Percentiles rank a stretch among this genome's conserved stretches.
phyloP scores from a whole-genome alignment of 2,113 vertebrate genomes.

The Aldabrachelys gigantea region DNA sequence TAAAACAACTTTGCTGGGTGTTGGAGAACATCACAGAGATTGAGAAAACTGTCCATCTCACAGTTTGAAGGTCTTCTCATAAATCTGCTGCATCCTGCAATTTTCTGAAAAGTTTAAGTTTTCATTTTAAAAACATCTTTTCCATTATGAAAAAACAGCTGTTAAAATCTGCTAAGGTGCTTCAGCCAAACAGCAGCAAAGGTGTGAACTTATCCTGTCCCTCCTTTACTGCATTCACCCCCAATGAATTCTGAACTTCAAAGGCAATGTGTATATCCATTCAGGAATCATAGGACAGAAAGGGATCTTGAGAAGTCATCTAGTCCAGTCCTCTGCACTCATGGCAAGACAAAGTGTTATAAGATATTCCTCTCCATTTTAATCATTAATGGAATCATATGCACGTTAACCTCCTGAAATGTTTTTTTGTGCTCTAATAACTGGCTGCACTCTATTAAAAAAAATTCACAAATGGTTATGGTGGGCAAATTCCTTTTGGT shows the following conservation, averaged over 20 bases:
- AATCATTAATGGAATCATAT: neutral
- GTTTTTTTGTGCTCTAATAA: neutral
- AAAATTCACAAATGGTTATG: neutral
- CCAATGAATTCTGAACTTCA: slow-evolving; percentile 14
- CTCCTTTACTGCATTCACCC: neutral
- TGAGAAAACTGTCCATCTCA: neutral
- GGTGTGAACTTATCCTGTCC: too few species aligned
- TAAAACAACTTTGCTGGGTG: neutral
- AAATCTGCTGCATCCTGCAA: neutral
- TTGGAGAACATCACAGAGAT: accelerated
- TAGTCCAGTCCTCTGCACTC: too few species aligned
- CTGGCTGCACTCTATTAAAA: neutral
- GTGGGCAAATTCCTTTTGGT: neutral
- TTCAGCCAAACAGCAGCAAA: neutral
- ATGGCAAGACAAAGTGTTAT: neutral
- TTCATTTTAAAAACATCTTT: neutral
- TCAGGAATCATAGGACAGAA: neutral
- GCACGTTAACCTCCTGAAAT: neutral
- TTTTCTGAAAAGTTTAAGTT: neutral
- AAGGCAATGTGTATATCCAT: neutral
- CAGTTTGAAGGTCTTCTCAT: neutral
- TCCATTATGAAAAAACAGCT: neutral
- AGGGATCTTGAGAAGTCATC: too few species aligned
- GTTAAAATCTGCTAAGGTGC: neutral
- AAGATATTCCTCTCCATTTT: neutral